phyloP scores from a whole-genome alignment of 2,797 vertebrate genomes.

The Australoheros facetus region DNA sequence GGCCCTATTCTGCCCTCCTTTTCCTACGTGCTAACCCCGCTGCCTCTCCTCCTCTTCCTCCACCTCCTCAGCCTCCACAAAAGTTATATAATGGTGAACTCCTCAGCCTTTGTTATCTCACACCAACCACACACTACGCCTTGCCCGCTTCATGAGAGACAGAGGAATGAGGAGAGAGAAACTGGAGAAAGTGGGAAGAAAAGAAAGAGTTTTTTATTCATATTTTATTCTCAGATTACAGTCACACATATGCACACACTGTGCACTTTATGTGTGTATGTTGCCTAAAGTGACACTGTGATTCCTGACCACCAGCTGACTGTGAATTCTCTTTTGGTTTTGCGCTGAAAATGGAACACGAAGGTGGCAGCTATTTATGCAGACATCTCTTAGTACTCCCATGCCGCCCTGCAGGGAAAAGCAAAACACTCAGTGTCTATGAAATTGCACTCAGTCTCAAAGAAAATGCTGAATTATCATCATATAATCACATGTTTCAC shows the following conservation, averaged over 20 bases:
- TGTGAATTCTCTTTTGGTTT: conserved; percentile 4
- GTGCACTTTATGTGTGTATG: background rate
- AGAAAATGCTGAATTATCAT: conserved; percentile 2
- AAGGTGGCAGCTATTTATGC: conserved; percentile 15
- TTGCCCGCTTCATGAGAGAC: conserved; percentile 70
- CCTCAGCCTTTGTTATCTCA: conserved; percentile 80
- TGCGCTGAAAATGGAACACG: conserved; percentile 18
- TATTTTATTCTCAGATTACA: conserved; percentile 19
- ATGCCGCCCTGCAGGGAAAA: conserved; percentile 19
- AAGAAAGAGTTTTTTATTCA: conserved; percentile 35
- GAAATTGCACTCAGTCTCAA: conserved; percentile 11
- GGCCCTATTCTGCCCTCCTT: conserved; percentile 73
- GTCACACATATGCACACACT: conserved; percentile 3
- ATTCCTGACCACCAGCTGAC: background rate
- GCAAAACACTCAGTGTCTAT: conserved; percentile 23
- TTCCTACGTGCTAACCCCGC: conserved; percentile 76
- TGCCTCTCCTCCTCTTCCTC: conserved; percentile 78
- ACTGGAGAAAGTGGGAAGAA: conserved; percentile 55
- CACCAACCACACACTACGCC: conserved; percentile 74
- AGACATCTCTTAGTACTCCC: conserved; percentile 20
- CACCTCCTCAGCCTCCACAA: conserved; percentile 80
- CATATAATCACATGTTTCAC: background rate
- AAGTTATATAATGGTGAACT: conserved; percentile 79
- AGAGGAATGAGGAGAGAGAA: conserved; percentile 63
- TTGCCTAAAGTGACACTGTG: background rate